phyloP scores from a whole-genome alignment of 2,797 vertebrate genomes.

The Buceros bicornis region DNA sequence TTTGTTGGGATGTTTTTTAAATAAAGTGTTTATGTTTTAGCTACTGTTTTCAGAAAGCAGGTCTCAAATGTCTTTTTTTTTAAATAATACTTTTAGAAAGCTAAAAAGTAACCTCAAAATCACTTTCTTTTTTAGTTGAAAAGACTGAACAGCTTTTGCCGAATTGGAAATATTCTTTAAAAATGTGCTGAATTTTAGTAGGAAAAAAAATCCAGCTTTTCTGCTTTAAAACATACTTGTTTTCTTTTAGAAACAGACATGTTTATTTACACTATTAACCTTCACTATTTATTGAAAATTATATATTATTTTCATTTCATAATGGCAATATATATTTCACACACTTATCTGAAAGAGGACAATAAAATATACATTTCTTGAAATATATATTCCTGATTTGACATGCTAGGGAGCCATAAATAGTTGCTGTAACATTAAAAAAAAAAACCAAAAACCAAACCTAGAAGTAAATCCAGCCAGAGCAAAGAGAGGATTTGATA shows the following conservation, averaged over 20 bases:
- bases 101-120: background rate
- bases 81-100: background rate
- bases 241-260: background rate
- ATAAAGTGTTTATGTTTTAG: background rate
- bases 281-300: background rate
- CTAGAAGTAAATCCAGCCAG: background rate
- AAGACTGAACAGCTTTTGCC: background rate
- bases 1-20: accelerated
- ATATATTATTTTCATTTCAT: background rate
- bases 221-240: background rate
- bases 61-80: background rate
- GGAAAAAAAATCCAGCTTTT: background rate
- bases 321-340: background rate
- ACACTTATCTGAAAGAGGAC: background rate
- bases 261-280: background rate
- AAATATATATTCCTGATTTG: background rate
- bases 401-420: background rate
- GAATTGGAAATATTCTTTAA: background rate
- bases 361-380: background rate
- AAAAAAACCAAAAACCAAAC: background rate
- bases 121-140: background rate
- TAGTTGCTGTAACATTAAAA: background rate
- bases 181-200: background rate
- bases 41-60: background rate
- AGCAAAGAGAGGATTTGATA: background rate